These are phyloP conservation scores for Conger conger DNA, from an alignment of 2,113 vertebrate genomes.

Conservation along the genomic window DNA sequence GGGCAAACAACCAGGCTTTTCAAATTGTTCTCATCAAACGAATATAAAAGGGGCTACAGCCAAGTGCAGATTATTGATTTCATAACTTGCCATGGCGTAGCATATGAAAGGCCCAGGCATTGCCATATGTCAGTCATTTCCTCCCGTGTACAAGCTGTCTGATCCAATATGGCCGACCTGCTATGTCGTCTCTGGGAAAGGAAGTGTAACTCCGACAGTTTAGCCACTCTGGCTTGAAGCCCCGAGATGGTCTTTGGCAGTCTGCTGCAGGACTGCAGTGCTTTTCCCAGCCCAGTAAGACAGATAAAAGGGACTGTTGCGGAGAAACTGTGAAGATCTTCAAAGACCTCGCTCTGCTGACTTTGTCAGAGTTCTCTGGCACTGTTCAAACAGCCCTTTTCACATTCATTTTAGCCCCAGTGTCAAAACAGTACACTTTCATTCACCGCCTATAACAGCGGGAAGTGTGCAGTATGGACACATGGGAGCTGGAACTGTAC, in stretches of 20 bases:
- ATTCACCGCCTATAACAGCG: not conserved
- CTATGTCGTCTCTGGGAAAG: not conserved
- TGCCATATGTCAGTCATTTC: not conserved
- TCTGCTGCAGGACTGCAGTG: conserved; percentile 12
- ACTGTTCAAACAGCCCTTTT: not conserved
- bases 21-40: conserved; percentile 12
- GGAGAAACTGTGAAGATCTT: conserved; percentile 30
- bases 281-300: conserved; percentile 12
- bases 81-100: conserved; percentile 14
- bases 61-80: conserved; percentile 28
- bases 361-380: conserved; percentile 8
- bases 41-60: not conserved
- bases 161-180: not conserved
- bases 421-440: not conserved
- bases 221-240: conserved; percentile 2
- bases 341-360: conserved; percentile 31
- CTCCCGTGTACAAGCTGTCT: conserved; percentile 3
- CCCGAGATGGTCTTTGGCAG: conserved; percentile 23
- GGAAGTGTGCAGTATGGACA: not conserved
- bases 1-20: conserved; percentile 20
- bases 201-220: conserved; percentile 21
- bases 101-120: conserved; percentile 22
- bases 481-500: not conserved
- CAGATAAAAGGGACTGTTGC: conserved; percentile 3
- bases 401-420: conserved; percentile 2